Evolutionary conservation across 2,797 vertebrate genomes (phyloP).

Genomic region (Cottoperca gobio): DNA sequence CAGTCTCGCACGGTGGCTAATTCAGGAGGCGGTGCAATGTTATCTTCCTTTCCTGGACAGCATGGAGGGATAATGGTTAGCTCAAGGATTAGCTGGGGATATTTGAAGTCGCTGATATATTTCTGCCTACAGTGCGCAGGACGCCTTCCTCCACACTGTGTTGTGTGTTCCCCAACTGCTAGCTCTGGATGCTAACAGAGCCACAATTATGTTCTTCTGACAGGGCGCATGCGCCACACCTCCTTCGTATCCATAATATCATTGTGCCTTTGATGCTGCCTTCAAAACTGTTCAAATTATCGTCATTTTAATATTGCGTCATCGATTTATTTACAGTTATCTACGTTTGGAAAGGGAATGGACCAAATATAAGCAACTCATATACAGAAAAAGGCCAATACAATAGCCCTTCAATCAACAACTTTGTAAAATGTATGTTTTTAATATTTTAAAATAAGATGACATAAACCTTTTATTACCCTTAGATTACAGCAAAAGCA

Average conservation of each 20-base stretch:
- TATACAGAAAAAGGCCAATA: background rate
- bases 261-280: conserved; percentile 28
- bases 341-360: background rate
- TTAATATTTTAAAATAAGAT: background rate
- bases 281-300: conserved; percentile 8
- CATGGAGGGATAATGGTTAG: conserved; percentile 77
- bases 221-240: conserved; percentile 69
- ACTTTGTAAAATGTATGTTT: background rate
- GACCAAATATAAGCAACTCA: background rate
- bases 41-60: conserved; percentile 71
- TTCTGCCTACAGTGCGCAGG: conserved; percentile 58
- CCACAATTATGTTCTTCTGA: conserved; percentile 40
- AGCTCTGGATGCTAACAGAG: conserved; percentile 73
- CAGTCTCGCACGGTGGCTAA: conserved; percentile 65
- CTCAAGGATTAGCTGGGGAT: conserved; percentile 79
- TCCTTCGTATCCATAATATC: conserved; percentile 1
- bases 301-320: background rate
- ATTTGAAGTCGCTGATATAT: conserved; percentile 70
- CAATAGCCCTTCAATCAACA: background rate
- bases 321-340: background rate
- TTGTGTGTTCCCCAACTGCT: conserved; percentile 53
- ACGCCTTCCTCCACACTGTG: conserved; percentile 62
- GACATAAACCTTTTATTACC: no score
- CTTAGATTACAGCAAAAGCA: no score
- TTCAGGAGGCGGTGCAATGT: conserved; percentile 67